Evolutionary conservation across 2,888 invertebrate genomes (phyloP).

Genomic region (Papilio gigon): DNA sequence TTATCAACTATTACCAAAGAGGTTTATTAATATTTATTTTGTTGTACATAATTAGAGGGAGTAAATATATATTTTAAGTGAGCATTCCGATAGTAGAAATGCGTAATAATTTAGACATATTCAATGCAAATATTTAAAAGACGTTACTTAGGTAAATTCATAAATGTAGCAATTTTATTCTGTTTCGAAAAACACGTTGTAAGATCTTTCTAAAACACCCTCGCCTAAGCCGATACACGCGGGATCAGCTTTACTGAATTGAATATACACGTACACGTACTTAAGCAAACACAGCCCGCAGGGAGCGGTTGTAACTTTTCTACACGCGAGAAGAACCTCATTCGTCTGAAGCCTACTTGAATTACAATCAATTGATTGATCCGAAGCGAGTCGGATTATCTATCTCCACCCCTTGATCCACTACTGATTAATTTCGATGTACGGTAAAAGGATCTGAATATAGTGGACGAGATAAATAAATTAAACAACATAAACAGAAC

Average conservation of each 20-base stretch:
- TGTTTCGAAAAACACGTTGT: no score
- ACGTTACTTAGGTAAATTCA: no score
- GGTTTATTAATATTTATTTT: no score
- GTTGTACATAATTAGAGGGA: no score
- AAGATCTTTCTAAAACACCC: background rate
- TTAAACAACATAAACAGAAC: no score
- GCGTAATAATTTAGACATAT: no score
- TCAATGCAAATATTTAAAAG: no score
- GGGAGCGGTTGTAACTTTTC: background rate
- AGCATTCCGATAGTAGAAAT: no score
- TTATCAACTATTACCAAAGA: no score
- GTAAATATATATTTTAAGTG: no score
- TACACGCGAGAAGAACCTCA: constrained; percentile 2
- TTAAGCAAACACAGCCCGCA: background rate
- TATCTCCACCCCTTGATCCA: constrained; percentile 21
- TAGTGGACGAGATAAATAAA: background rate
- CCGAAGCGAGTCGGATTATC: constrained; percentile 10
- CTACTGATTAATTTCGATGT: constrained; percentile 19
- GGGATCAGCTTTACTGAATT: constrained; percentile 13
- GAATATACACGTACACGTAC: constrained; percentile 4
- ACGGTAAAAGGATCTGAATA: background rate
- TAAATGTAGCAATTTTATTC: background rate
- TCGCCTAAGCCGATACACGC: constrained; percentile 1
- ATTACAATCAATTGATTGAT: constrained; percentile 32
- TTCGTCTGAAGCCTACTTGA: constrained; percentile 18